phyloP scores from a whole-genome alignment of 2,888 invertebrate genomes.

The Sussaba pulchella region DNA sequence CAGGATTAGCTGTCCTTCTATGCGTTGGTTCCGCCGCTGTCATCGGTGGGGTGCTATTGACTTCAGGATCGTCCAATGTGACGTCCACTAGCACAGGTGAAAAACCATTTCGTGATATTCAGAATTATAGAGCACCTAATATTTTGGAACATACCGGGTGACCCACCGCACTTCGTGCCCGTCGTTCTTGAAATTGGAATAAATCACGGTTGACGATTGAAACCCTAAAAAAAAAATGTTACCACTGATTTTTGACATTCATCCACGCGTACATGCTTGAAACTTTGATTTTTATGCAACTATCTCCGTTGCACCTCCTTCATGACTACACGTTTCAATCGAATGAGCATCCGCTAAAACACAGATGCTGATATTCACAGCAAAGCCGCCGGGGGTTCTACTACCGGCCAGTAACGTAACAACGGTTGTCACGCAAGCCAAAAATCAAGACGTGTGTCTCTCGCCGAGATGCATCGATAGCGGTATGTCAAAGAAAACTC shows the following conservation, averaged over 20 bases:
- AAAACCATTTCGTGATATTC: background rate
- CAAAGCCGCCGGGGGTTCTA: constrained; percentile 77
- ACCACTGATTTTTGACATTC: constrained; percentile 31
- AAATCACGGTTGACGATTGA: no score
- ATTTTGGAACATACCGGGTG: no score
- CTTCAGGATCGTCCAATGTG: constrained; percentile 72
- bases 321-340: constrained; percentile 62
- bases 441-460: constrained; percentile 87
- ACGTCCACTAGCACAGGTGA: constrained; percentile 57
- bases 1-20: constrained; percentile 87
- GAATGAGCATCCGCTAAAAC: constrained; percentile 77
- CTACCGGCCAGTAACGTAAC: constrained; percentile 62
- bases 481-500: constrained; percentile 84
- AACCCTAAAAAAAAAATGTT: no score
- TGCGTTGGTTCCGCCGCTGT: constrained; percentile 87
- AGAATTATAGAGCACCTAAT: constrained; percentile 60
- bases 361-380: constrained; percentile 81
- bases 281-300: constrained; percentile 65
- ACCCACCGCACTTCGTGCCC: no score
- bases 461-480: constrained; percentile 92
- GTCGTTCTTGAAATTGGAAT: no score
- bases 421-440: constrained; percentile 75
- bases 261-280: constrained; percentile 59
- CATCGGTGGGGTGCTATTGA: constrained; percentile 79
- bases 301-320: constrained; percentile 55